Base-by-base conservation (phyloP, 2,113 vertebrate species). In the Brachyhypopomus occidentalis region DNA sequence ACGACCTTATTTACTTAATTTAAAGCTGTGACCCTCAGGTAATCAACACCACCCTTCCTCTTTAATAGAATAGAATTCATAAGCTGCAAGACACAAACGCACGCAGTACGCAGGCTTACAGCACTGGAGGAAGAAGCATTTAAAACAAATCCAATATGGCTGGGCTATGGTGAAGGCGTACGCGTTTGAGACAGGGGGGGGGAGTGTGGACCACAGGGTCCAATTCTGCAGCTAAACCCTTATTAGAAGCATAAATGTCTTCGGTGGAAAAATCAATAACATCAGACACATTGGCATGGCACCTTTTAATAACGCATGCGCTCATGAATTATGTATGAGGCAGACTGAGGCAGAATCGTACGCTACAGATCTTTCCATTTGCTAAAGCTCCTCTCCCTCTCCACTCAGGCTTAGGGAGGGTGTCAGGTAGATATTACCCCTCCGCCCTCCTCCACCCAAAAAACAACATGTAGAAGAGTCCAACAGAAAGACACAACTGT, bases 191-290 rank as follows among this genome's bases (percentile, higher is more conserved):
- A n/a, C 58, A 20, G 22, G 25, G 11, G 22, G 19, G 22, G 23
- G 72, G 22, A 23, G 66, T 11, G 36, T 8, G 27, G 66, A 34
- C 45, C 41, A 66, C 20, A 5, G 27, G 66, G 45, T 34, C 22
- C 64, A 22, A 8, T 12, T 17, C 36, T 36, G 52, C 64, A 56
- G 64, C 27, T 34, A 79, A 79, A 27, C 55, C 56, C 67, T 83
- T 76, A 80, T 83, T 80, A 85, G 48, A 20, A 73, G 70, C 23
- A 64, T 79, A 63, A 77, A 79, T 41, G 34, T 64, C 66, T 77
- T 66, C 11, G 22, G 72, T 48, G 17, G 58, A 72, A 58, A 62
- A 78, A 83, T 85, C 78, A 78, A 77, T 83, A 73, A 22, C 45
- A 30, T 45, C 36, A 38, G 48, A 69, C 55, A 34, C 67, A 69